These are phyloP conservation scores for Corythucha ciliata DNA, from an alignment of 2,888 invertebrate species.

Conservation along the genomic window DNA sequence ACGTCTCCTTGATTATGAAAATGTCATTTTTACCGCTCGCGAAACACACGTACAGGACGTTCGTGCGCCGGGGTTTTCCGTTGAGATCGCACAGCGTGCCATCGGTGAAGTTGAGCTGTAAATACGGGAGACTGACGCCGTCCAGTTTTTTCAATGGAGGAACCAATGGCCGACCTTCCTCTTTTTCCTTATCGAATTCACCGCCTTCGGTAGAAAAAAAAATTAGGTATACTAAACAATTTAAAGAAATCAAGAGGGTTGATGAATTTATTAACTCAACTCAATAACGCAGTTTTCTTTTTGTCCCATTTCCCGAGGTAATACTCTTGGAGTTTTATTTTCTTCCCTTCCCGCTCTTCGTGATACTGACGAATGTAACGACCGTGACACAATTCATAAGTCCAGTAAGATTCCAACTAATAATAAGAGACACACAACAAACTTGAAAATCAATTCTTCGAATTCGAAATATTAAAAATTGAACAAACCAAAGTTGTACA, in stretches of 20 bases:
- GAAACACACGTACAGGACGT: constrained; percentile 81
- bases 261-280: constrained; percentile 36
- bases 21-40: constrained; percentile 82
- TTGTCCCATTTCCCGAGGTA: constrained; percentile 69
- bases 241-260: too few relatives aligned
- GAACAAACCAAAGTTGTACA: constrained; percentile 64
- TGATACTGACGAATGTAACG: constrained; percentile 87
- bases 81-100: constrained; percentile 91
- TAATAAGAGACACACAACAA: too few relatives aligned
- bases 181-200: constrained; percentile 33
- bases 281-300: constrained; percentile 49
- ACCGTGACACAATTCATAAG: constrained; percentile 93
- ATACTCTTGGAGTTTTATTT: constrained; percentile 74
- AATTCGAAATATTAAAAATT: constrained; percentile 11
- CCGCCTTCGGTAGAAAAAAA: too few relatives aligned
- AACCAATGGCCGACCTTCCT: constrained; percentile 25
- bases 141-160: constrained; percentile 56
- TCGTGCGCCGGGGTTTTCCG: constrained; percentile 68
- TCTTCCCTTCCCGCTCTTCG: constrained; percentile 84
- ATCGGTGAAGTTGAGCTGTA: constrained; percentile 74
- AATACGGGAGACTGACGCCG: constrained; percentile 78
- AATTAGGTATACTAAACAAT: too few relatives aligned
- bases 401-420: constrained; percentile 86
- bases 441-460: too few relatives aligned
- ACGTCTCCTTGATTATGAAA: constrained; percentile 83